Conservation (phyloP, 2,888 invertebrate species). For the Drosophila kuntzei region DNA sequence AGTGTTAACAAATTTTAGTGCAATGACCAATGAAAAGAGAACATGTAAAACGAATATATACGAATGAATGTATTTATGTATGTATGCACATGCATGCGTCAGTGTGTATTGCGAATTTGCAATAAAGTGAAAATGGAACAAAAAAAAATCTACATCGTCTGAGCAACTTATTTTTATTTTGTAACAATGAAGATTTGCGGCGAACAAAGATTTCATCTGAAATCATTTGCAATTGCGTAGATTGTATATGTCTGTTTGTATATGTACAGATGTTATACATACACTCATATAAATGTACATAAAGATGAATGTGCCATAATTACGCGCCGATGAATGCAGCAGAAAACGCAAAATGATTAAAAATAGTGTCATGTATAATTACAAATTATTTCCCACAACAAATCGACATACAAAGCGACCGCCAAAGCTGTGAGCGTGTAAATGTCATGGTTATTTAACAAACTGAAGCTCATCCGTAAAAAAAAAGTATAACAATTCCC, state of each 20-base stretch:
- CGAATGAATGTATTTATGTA: conserved; percentile 1
- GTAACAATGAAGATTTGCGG: conserved; percentile 45
- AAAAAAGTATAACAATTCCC: conserved; percentile 17
- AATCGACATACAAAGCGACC: neutral
- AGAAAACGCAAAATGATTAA: conserved; percentile 44
- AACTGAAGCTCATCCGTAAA: neutral
- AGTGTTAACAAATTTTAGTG: conserved; percentile 22
- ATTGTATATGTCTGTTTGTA: conserved; percentile 26
- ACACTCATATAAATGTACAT: conserved; percentile 24
- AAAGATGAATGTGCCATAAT: conserved; percentile 63
- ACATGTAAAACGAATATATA: conserved; percentile 43
- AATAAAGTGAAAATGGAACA: conserved; percentile 48
- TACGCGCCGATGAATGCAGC: conserved; percentile 51
- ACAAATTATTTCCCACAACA: conserved; percentile 27
- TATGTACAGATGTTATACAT: conserved; percentile 27
- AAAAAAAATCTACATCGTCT: conserved; percentile 39
- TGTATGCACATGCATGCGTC: conserved; percentile 37
- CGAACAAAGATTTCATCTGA: conserved; percentile 60
- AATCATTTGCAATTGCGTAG: conserved; percentile 69
- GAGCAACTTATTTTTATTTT: conserved; percentile 49
- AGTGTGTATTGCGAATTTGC: conserved; percentile 44
- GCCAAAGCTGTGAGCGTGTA: conserved; percentile 2
- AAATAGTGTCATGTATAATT: conserved; percentile 57
- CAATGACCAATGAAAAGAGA: conserved; percentile 25
- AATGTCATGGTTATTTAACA: conserved; percentile 44